These are phyloP conservation scores for Labeo rohita DNA, from an alignment of 2,113 vertebrate genomes.

Conservation along the genomic window DNA sequence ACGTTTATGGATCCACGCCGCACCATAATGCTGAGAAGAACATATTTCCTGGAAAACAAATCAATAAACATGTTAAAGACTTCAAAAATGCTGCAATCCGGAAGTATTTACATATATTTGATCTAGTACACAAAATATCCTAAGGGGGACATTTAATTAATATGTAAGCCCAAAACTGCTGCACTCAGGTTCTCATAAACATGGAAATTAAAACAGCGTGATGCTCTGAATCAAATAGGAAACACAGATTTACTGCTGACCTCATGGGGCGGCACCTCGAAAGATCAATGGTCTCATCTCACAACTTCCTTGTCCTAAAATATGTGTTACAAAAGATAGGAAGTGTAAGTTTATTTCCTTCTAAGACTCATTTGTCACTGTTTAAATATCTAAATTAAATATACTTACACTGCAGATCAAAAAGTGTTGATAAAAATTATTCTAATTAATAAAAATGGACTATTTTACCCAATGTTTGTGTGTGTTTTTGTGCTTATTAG, in stretches of 20 bases:
- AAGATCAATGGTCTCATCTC: conserved; percentile 41
- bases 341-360: too few species aligned
- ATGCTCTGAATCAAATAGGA: not conserved
- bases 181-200: not conserved
- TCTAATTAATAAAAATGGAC: not conserved
- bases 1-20: not conserved
- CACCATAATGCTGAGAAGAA: conserved; percentile 6
- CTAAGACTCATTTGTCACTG: not conserved
- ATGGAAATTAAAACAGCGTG: conserved; percentile 14
- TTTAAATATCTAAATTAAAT: too few species aligned
- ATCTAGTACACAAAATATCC: conserved; percentile 59
- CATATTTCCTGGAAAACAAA: not conserved
- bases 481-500: not conserved
- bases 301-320: conserved; percentile 15
- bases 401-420: not conserved
- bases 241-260: not conserved
- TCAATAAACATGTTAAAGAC: conserved; percentile 11
- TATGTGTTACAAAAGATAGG: not conserved
- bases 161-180: conserved; percentile 8
- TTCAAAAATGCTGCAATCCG: conserved; percentile 41
- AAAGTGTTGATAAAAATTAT: not conserved
- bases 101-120: conserved; percentile 57
- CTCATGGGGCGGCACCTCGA: not conserved
- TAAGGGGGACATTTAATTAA: conserved; percentile 43
- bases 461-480: not conserved